Evolutionary conservation across 2,888 invertebrate species (phyloP).

Genomic region (Tenthredo scrophulariae): DNA sequence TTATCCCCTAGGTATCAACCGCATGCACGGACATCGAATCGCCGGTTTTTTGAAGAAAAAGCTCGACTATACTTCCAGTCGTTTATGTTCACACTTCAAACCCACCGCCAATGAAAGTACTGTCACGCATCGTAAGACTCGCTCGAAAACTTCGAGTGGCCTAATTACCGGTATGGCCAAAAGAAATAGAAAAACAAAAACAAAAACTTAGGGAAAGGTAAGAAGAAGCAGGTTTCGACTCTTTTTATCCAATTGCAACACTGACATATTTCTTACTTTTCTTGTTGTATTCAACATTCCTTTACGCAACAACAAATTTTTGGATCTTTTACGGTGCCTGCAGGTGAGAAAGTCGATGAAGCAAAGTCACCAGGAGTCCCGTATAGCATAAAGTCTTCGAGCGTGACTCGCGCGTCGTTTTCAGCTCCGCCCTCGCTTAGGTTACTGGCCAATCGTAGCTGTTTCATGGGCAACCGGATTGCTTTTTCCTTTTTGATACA

Average conservation of each 20-base stretch:
- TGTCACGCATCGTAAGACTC: conserved; percentile 1
- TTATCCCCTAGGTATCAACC: not conserved
- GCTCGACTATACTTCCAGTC: not conserved
- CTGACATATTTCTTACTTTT: not conserved
- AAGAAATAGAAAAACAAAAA: not conserved
- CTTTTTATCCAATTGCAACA: not conserved
- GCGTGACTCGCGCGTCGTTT: conserved; percentile 24
- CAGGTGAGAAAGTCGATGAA: conserved; percentile 28
- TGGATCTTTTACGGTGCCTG: not conserved
- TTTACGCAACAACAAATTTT: conserved; percentile 6
- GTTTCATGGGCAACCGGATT: not conserved
- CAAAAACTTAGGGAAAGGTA: not conserved
- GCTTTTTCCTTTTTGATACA: conserved; percentile 48
- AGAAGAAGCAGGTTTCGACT: not conserved
- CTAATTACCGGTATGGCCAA: not conserved
- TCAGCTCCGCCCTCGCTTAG: conserved; percentile 38
- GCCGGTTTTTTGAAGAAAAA: not conserved
- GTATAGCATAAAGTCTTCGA: not conserved
- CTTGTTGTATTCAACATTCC: not conserved
- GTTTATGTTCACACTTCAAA: conserved; percentile 15
- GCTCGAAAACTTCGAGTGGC: not conserved
- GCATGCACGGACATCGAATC: not conserved
- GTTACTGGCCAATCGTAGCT: conserved; percentile 7
- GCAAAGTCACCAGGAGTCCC: conserved; percentile 3
- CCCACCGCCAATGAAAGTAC: not conserved